Conservation (phyloP, 64 coral and sea anemone genomes). For the Montipora sp. region DNA sequence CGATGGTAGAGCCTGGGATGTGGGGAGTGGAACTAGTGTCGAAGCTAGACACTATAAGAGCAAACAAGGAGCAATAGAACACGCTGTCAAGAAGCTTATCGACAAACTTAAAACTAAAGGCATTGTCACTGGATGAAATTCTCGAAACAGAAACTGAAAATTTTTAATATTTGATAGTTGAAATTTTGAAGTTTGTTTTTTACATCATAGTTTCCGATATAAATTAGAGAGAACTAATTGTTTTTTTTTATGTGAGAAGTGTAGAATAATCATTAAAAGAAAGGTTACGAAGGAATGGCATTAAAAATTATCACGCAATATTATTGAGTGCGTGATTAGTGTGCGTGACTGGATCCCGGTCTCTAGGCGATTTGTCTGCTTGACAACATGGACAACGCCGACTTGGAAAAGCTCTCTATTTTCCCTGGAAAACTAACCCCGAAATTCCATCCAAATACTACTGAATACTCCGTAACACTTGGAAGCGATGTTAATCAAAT, state of each 20-base stretch:
- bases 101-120: not conserved
- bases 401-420: conserved; percentile 79
- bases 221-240: too few species aligned
- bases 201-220: too few species aligned
- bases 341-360: not conserved
- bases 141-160: not conserved
- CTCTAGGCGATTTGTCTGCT: not conserved
- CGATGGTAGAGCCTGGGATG: conserved; percentile 7
- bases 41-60: conserved; percentile 3
- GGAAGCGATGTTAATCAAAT: conserved; percentile 89
- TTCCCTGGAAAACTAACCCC: conserved; percentile 90
- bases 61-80: conserved; percentile 16
- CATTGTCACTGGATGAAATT: not conserved
- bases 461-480: conserved; percentile 89
- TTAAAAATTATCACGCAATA: not conserved
- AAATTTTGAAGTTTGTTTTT: too few species aligned
- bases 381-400: conserved; percentile 92
- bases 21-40: conserved; percentile 26
- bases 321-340: not conserved
- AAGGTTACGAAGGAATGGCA: too few species aligned
- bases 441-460: conserved; percentile 83
- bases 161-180: too few species aligned
- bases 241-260: too few species aligned
- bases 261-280: too few species aligned
- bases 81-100: conserved; percentile 4